These are phyloP conservation scores for Gasterosteus nipponicus DNA, from an alignment of 2,113 vertebrate species.

Conservation along the genomic window DNA sequence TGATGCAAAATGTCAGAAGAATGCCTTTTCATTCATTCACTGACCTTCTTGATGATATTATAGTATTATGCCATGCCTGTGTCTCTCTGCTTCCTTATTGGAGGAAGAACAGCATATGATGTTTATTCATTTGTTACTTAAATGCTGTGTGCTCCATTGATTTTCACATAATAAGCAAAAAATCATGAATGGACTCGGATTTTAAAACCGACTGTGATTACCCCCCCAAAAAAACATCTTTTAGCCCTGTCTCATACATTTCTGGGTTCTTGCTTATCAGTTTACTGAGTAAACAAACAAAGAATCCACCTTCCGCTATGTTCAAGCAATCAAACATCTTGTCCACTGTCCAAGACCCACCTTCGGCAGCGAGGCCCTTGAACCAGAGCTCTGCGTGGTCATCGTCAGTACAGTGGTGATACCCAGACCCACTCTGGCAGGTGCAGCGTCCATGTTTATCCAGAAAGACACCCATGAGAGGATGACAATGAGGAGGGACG, in stretches of 20 bases:
- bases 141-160: neutral
- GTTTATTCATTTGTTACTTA: neutral
- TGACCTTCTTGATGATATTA: conserved; percentile 33
- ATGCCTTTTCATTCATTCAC: conserved; percentile 11
- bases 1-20: conserved; percentile 47
- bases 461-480: conserved; percentile 95
- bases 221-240: neutral
- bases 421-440: conserved; percentile 90
- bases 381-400: conserved; percentile 94
- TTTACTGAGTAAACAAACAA: neutral
- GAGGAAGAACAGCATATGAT: neutral
- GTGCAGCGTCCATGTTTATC: conserved; percentile 95
- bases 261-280: neutral
- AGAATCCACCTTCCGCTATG: neutral
- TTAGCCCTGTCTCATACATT: neutral
- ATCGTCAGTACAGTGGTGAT: conserved; percentile 95
- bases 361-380: conserved; percentile 92
- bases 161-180: neutral
- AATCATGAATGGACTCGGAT: neutral
- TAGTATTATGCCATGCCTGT: neutral
- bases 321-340: neutral
- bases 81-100: conserved; percentile 9
- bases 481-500: conserved; percentile 93
- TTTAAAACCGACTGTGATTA: neutral
- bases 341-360: conserved; percentile 74